Percentiles rank a stretch among this genome's conserved stretches.
These are phyloP conservation scores for Molanna angustata DNA, from an alignment of 2,888 invertebrate species.

Conservation along the genomic window DNA sequence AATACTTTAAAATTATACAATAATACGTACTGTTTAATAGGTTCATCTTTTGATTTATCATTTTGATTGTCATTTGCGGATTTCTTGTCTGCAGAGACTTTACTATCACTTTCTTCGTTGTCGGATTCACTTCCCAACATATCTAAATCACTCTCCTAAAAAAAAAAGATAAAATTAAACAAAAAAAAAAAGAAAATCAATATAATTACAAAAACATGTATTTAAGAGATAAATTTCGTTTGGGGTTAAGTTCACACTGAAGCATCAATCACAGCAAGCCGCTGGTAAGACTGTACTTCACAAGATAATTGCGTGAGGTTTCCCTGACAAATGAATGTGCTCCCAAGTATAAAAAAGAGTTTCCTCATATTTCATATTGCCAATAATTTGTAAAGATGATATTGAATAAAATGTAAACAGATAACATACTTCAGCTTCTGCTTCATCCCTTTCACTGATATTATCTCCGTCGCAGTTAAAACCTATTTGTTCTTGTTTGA, in stretches of 20 bases:
- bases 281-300: no score
- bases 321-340: no score
- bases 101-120: constrained; percentile 47
- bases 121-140: constrained; percentile 53
- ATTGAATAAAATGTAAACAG: neutral
- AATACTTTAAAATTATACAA: neutral
- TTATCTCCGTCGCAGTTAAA: constrained; percentile 68
- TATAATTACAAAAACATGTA: no score
- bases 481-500: constrained; percentile 54
- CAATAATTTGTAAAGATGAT: no score
- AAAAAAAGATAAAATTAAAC: constrained; percentile 26
- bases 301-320: no score
- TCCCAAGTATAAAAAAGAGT: no score
- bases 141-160: constrained; percentile 54
- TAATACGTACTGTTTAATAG: constrained; percentile 63
- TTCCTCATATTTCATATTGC: no score
- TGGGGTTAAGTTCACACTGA: no score
- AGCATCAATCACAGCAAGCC: no score
- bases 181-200: no score
- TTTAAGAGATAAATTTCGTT: no score
- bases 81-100: constrained; percentile 39
- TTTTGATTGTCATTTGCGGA: constrained; percentile 40
- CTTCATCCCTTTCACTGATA: constrained; percentile 72
- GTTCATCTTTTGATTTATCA: constrained; percentile 45
- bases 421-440: constrained; percentile 64